Base-by-base conservation (phyloP, 1,140 invertebrate genomes). In the Drosophila melanica region DNA sequence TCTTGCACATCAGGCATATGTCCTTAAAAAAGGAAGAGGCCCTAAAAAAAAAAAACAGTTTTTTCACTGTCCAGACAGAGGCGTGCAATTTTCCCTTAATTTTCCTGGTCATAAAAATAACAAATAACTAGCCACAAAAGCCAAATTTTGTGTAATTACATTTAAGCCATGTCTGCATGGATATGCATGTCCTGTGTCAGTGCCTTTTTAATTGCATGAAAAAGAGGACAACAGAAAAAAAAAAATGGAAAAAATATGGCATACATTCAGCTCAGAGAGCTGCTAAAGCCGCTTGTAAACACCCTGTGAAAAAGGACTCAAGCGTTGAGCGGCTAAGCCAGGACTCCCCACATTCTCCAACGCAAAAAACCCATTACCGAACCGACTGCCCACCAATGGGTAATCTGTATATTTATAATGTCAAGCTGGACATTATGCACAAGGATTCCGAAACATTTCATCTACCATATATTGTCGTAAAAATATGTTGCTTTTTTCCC, bases 401-500 rank as follows among this genome's bases (percentile, higher is more conserved):
- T 89, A 89, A 89, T 89, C 84, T 90, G 84, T 89, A 80, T 89
- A 89, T 89, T 90, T 89, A 90, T 89, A 85, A 84, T 89, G 79
- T 67, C 70, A 62, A 45, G 37, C 48, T 72, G 69, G 51, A 79
- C 73, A 87, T 87, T 82, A 89, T 89, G 82, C 82, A 89, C 79
- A 69, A 77, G 85, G 85, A 84, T 89, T 90, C 77, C 76, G 44
- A 45, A 76, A 62, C 66, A 65, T 81, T 76, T 60, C 60, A 60
- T 54, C 66, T 66, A 55, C 82, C 75, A 89, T 87, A 87, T 90
- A 87, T 90, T 89, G 85, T 90, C 84, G 85, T 90, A 90, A 89
- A 89, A 89, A 90, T 89, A 89, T 89, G 84, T 87, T 84, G 62
- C 73, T 89, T 89, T 73, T 77, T 65, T 50, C 33, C 63, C 47